Conservation (phyloP, 1,140 invertebrate species). For the Drosophila auraria region DNA sequence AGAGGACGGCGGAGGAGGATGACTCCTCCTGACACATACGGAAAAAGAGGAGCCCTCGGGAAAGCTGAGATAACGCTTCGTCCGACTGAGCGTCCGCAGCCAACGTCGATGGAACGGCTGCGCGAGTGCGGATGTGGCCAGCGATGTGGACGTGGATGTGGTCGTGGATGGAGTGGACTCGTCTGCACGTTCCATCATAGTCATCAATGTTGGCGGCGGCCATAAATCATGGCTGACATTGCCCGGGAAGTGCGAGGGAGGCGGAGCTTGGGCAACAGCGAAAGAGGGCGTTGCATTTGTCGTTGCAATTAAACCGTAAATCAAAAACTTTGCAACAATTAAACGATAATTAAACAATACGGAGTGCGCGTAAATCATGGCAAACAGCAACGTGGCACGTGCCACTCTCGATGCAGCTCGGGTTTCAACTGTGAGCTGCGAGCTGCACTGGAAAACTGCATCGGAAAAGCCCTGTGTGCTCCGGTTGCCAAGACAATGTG, state of each 20-base stretch:
- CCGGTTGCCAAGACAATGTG: slow-evolving; percentile 43
- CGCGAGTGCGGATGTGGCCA: slow-evolving; percentile 15
- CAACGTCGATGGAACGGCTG: slow-evolving; percentile 30
- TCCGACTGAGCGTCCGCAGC: slow-evolving; percentile 61
- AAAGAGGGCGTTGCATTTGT: slow-evolving; percentile 60
- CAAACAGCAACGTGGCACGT: slow-evolving; percentile 43
- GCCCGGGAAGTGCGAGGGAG: slow-evolving; percentile 4
- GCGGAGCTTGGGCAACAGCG: neutral
- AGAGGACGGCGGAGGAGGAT: neutral
- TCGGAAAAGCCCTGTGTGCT: slow-evolving; percentile 1
- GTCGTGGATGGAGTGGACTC: slow-evolving; percentile 13
- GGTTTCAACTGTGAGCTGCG: slow-evolving; percentile 27
- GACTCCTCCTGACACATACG: slow-evolving; percentile 58
- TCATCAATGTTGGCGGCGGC: slow-evolving; percentile 61
- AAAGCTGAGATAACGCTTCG: slow-evolving; percentile 84
- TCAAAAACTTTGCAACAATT: slow-evolving; percentile 82
- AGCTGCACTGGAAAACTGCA: slow-evolving; percentile 39
- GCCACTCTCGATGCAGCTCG: slow-evolving; percentile 42
- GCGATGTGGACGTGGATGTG: slow-evolving; percentile 17
- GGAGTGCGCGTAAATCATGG: slow-evolving; percentile 71
- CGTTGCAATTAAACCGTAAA: slow-evolving; percentile 81
- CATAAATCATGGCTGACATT: slow-evolving; percentile 64
- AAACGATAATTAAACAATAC: slow-evolving; percentile 82
- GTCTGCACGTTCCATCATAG: slow-evolving; percentile 73
- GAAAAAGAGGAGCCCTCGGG: slow-evolving; percentile 84